These are phyloP conservation scores for Xestobium rufovillosum DNA, from an alignment of 2,888 invertebrate species.

Conservation along the genomic window DNA sequence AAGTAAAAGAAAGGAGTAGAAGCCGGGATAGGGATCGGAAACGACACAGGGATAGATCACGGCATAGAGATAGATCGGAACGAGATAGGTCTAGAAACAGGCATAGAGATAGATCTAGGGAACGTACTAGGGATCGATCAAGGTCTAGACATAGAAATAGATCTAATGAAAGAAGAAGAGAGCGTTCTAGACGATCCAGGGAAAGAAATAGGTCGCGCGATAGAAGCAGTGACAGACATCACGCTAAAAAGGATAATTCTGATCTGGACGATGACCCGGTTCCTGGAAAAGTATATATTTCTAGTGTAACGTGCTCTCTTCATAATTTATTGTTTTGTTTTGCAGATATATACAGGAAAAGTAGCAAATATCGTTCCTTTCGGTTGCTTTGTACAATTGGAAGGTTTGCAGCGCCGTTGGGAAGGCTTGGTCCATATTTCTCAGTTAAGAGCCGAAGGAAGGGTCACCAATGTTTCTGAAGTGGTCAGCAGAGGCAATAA, in stretches of 20 bases:
- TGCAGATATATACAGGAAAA: conserved; percentile 84
- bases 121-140: conserved; percentile 26
- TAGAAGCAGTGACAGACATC: conserved; percentile 16
- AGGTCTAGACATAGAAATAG: conserved; percentile 23
- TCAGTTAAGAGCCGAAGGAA: conserved; percentile 82
- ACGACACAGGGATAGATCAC: conserved; percentile 29
- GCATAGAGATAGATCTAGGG: conserved; percentile 27
- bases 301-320: not conserved
- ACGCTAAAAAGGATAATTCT: conserved; percentile 38
- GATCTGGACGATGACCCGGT: conserved; percentile 67
- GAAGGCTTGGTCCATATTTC: conserved; percentile 98
- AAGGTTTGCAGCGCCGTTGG: conserved; percentile 80
- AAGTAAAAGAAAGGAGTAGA: conserved; percentile 28
- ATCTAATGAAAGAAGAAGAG: conserved; percentile 6
- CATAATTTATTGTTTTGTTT: conserved; percentile 5
- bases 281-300: conserved; percentile 55
- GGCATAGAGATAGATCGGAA: conserved; percentile 30
- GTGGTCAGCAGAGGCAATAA: conserved; percentile 84
- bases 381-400: conserved; percentile 95
- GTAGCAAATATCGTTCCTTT: conserved; percentile 96
- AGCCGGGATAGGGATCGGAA: conserved; percentile 23
- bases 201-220: not conserved
- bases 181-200: not conserved
- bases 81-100: conserved; percentile 27
- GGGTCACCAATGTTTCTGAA: conserved; percentile 90